Evolutionary conservation across 1,140 invertebrate species (phyloP).

Genomic region (Calephelis virginiensis): DNA sequence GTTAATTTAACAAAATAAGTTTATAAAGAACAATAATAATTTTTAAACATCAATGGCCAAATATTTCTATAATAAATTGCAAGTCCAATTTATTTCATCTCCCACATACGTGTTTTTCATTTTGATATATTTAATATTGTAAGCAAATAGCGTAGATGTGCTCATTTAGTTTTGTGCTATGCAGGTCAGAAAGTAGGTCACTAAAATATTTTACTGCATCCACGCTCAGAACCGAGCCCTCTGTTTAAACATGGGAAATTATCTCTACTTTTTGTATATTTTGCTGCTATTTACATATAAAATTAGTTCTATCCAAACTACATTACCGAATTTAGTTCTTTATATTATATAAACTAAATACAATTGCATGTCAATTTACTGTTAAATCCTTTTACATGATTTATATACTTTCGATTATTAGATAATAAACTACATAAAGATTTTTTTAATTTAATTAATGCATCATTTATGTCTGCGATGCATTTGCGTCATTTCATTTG

Average conservation of each 20-base stretch:
- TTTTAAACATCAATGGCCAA: no score
- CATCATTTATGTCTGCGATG: constrained; percentile 36
- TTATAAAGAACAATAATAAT: no score
- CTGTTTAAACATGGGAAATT: constrained; percentile 21
- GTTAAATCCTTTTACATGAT: neutral
- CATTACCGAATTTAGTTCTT: no score
- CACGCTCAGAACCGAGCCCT: constrained; percentile 33
- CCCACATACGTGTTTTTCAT: neutral
- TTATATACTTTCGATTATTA: no score
- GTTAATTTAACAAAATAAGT: no score
- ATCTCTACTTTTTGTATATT: neutral
- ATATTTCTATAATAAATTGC: no score
- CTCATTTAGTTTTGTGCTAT: constrained; percentile 36
- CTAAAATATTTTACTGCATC: constrained; percentile 45
- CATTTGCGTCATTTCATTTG: constrained; percentile 26
- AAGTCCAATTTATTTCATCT: no score
- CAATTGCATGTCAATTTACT: no score
- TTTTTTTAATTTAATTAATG: constrained; percentile 48
- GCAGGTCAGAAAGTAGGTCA: constrained; percentile 58
- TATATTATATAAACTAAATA: no score
- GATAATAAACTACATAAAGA: constrained; percentile 17
- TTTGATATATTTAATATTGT: constrained; percentile 18
- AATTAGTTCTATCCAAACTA: neutral
- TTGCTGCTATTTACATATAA: neutral
- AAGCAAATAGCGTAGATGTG: constrained; percentile 23